Evolutionary conservation across 2,888 invertebrate genomes (phyloP).

Genomic region (Hanleya hanleyi): DNA sequence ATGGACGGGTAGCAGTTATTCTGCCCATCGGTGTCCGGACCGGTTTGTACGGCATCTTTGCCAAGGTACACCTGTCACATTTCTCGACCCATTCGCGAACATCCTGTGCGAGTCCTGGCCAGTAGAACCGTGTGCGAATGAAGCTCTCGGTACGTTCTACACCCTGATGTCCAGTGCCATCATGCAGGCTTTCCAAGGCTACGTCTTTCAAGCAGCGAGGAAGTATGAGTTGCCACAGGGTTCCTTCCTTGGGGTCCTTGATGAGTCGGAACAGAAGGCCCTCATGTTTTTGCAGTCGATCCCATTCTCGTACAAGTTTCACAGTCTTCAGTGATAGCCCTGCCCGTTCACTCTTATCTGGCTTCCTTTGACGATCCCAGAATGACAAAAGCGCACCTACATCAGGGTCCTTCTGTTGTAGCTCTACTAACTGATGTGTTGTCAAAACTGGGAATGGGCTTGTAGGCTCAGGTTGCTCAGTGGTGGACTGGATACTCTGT

Average conservation of each 20-base stretch:
- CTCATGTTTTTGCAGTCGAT: neutral
- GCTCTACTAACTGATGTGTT: neutral
- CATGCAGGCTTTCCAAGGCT: conserved; percentile 25
- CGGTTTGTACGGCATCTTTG: conserved; percentile 12
- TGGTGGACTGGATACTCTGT: too few relatives aligned
- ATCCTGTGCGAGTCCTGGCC: conserved; percentile 21
- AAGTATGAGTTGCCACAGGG: conserved; percentile 17
- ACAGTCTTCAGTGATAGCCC: neutral
- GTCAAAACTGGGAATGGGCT: neutral
- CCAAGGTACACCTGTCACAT: conserved; percentile 21
- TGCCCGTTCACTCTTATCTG: neutral
- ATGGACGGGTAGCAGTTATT: conserved; percentile 19
- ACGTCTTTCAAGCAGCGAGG: neutral
- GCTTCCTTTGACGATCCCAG: neutral
- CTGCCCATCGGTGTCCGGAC: conserved; percentile 12
- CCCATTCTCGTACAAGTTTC: conserved; percentile 3
- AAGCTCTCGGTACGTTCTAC: conserved; percentile 15
- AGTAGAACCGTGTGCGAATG: conserved; percentile 17
- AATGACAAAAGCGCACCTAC: neutral
- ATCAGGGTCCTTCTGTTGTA: neutral
- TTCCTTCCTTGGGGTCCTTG: conserved; percentile 9
- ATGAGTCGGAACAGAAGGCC: conserved; percentile 18
- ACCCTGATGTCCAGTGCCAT: conserved; percentile 31
- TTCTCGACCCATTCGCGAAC: conserved; percentile 14
- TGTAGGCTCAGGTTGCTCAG: conserved; percentile 1